These are phyloP conservation scores for Triplophysa bombifrons DNA, from an alignment of 2,797 vertebrate genomes.

Conservation along the genomic window DNA sequence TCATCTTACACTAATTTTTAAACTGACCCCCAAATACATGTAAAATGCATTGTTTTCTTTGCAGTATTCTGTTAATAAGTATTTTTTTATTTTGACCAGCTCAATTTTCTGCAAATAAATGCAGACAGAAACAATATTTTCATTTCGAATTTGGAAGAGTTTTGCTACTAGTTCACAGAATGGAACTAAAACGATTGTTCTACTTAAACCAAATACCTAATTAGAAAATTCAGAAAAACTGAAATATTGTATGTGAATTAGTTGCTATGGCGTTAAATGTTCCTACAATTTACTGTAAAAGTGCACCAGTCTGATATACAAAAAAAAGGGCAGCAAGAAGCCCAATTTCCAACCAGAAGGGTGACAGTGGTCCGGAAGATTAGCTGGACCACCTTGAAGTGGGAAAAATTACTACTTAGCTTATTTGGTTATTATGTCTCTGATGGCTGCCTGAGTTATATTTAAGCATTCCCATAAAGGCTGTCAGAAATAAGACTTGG, in stretches of 20 bases:
- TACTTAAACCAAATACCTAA: no score
- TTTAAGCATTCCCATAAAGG: constrained; percentile 83
- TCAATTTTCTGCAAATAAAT: no score
- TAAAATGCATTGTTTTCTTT: no score
- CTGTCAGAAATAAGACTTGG: constrained; percentile 79
- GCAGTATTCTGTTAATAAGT: no score
- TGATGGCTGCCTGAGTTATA: constrained; percentile 77
- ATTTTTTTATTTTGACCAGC: no score
- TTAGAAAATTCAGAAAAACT: no score
- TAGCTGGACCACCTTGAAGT: constrained; percentile 77
- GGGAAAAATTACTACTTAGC: constrained; percentile 72
- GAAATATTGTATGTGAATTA: not conserved
- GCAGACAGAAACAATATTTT: no score
- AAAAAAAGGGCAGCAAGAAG: constrained; percentile 21
- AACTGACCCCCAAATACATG: no score
- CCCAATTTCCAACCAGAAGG: constrained; percentile 37
- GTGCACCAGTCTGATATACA: constrained; percentile 29
- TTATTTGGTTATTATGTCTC: constrained; percentile 79
- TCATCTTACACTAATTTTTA: no score
- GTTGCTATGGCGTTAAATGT: not conserved
- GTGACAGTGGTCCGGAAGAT: constrained; percentile 65
- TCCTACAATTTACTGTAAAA: not conserved
- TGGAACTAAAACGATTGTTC: no score
- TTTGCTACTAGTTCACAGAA: no score
- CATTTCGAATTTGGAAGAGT: no score